These are phyloP conservation scores for Bombus difficillimus DNA, from an alignment of 1,140 invertebrate species.

Conservation along the genomic window DNA sequence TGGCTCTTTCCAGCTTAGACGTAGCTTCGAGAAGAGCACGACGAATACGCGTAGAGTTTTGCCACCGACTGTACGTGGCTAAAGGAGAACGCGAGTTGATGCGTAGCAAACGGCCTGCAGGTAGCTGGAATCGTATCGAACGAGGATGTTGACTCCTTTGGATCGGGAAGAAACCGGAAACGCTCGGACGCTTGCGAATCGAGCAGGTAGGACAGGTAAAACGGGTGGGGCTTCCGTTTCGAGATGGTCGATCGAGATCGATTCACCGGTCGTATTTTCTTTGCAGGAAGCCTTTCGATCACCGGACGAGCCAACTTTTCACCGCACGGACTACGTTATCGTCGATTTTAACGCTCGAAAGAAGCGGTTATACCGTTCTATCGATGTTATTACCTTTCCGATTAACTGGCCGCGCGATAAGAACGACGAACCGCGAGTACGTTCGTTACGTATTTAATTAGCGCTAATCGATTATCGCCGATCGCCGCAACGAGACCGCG, in stretches of 20 bases:
- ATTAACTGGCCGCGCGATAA: not conserved
- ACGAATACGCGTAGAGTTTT: too few species aligned
- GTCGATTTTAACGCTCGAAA: not conserved
- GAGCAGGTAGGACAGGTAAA: conserved; percentile 58
- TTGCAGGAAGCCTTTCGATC: conserved; percentile 47
- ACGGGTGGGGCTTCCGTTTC: conserved; percentile 64
- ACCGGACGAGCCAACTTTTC: conserved; percentile 34
- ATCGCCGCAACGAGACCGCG: too few species aligned
- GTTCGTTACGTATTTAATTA: not conserved
- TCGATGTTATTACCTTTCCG: not conserved
- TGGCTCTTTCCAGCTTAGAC: accelerated
- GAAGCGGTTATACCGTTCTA: conserved; percentile 31
- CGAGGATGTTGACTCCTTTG: conserved; percentile 30
- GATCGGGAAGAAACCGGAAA: conserved; percentile 58
- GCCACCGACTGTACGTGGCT: too few species aligned
- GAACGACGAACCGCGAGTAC: not conserved
- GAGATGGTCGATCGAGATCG: conserved; percentile 61
- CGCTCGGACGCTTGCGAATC: conserved; percentile 15
- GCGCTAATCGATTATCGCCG: not conserved
- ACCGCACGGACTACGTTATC: not conserved
- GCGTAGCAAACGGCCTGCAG: not conserved
- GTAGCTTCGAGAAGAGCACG: too few species aligned
- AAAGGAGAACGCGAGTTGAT: too few species aligned
- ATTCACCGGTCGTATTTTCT: conserved; percentile 31
- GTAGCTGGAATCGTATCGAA: not conserved